Base-by-base conservation (phyloP, 2,888 invertebrate species). In the Lasioglossum marginatum region DNA sequence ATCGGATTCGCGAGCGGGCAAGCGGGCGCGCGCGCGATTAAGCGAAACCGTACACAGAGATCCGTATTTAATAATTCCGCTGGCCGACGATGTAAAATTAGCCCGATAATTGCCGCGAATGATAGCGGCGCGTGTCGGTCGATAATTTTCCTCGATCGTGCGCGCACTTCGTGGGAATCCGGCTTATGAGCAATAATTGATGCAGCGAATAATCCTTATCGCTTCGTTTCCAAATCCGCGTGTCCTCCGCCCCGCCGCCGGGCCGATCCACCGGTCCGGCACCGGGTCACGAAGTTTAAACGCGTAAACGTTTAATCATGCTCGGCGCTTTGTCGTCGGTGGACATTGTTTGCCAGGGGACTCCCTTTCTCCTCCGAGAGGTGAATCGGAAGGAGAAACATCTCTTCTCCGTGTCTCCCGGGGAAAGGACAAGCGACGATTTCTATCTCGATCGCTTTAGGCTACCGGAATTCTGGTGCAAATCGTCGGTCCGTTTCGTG, bases 121-220 rank as follows among this genome's bases (percentile, higher is more conserved):
- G 75, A 31, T 48, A 52, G n/a, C 37, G 60, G 48, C 23, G 27
- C n/a, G 60, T 60, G 60, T 60, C 66, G 81, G 27, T 76, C 52
- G 43, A 75, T 77, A 75, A 79, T 81, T 81, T 81, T 63, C 66
- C 37, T 57, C 76, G 77, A 84, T 87, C 84, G 23, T 27, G 45
- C 71, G 40, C 77, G 75, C 45, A 27, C 76, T 68, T 60, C 71
- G 31, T 34, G 71, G 63, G 63, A 85, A 84, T 79, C 85, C 63
- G 83, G 87, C 80, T 87, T 87, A 87, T 81, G 81, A 73, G 70
- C 79, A 66, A 87, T 87, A 85, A 88, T 85, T 77, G 85, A 88
- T 85, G 79, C 77, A 63, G 57, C 68, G 80, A 60, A 31, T 85
- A 83, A 87, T 85, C 80, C 79, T 79, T 81, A 60, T 76, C 63